Evolutionary conservation across 92 coral and sea anemone genomes (phyloP).

Genomic region (Pocillopora grandis): DNA sequence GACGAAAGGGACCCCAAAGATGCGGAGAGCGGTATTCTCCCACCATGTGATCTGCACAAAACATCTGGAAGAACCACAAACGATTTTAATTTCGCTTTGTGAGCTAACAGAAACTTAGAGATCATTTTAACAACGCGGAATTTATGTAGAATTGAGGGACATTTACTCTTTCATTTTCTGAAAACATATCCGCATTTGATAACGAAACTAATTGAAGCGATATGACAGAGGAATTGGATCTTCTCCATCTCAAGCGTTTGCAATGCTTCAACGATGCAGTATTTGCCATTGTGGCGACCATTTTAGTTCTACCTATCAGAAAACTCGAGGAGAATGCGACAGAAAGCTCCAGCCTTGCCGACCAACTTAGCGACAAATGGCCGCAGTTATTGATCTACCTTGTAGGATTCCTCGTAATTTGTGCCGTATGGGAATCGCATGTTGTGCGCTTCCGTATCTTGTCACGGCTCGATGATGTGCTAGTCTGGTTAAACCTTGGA

Average conservation of each 20-base stretch:
- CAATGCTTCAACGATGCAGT: constrained; percentile 97
- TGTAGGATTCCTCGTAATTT: constrained; percentile 83
- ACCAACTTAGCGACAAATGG: constrained; percentile 77
- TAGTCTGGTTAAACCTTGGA: constrained; percentile 89
- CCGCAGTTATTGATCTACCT: constrained; percentile 76
- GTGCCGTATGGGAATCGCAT: constrained; percentile 97
- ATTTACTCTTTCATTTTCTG: background rate
- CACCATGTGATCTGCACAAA: no score
- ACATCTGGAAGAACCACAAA: no score
- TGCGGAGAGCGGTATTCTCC: no score
- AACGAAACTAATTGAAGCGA: background rate
- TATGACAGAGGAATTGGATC: constrained; percentile 58
- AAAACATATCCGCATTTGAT: background rate
- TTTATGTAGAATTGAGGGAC: background rate
- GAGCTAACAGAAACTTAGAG: no score
- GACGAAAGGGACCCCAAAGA: no score
- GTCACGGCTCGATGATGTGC: constrained; percentile 87
- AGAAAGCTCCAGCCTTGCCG: constrained; percentile 44
- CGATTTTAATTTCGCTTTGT: no score
- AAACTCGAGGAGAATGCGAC: constrained; percentile 54
- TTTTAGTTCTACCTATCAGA: constrained; percentile 88
- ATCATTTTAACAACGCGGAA: no score
- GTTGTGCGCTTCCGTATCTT: constrained; percentile 89
- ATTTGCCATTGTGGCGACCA: constrained; percentile 93
- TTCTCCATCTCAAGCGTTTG: constrained; percentile 82